Percentiles rank a stretch among this genome's conserved stretches.
These are phyloP conservation scores for Diplodus puntazzo DNA, from an alignment of 2,797 vertebrate species.

Conservation along the genomic window DNA sequence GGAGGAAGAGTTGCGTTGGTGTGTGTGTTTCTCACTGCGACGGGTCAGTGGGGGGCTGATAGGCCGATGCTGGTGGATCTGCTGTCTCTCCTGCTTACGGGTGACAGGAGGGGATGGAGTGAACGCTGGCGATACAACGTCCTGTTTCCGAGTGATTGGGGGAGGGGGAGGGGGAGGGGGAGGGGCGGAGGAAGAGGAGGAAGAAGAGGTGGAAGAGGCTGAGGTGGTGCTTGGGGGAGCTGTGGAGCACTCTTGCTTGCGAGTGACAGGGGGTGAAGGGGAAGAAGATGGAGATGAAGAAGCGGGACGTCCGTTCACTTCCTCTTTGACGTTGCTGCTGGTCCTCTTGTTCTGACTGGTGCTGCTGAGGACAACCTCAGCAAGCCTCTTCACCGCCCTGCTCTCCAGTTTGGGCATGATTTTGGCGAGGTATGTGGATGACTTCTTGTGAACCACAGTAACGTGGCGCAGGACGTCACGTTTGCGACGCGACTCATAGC, in stretches of 20 bases:
- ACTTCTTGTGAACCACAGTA: slow-evolving; percentile 98
- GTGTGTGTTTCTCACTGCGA: slow-evolving; percentile 77
- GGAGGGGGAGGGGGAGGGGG: slow-evolving; percentile 43
- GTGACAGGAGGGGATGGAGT: slow-evolving; percentile 81
- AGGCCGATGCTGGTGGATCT: slow-evolving; percentile 60
- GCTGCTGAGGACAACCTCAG: slow-evolving; percentile 92
- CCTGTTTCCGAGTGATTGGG: slow-evolving; percentile 69
- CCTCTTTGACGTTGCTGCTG: slow-evolving; percentile 73
- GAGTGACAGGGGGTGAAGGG: slow-evolving; percentile 68
- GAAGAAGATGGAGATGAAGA: slow-evolving; percentile 54
- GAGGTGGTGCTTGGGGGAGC: slow-evolving; percentile 16
- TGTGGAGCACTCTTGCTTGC: slow-evolving; percentile 70
- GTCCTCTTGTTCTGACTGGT: slow-evolving; percentile 85
- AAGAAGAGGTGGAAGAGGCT: slow-evolving; percentile 18
- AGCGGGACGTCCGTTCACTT: slow-evolving; percentile 69
- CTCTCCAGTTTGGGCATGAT: slow-evolving; percentile 98
- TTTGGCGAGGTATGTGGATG: slow-evolving; percentile 94
- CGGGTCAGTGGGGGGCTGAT: slow-evolving; percentile 76
- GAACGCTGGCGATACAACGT: slow-evolving; percentile 26
- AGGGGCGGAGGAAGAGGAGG: slow-evolving; percentile 29
- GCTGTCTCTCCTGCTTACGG: slow-evolving; percentile 78
- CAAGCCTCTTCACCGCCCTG: slow-evolving; percentile 95
- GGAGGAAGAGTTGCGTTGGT: slow-evolving; percentile 64
- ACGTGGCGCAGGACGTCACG: slow-evolving; percentile 98
- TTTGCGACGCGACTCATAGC: slow-evolving; percentile 97